These are phyloP conservation scores for Cisticola juncidis DNA, from an alignment of 2,113 vertebrate genomes.

Conservation along the genomic window DNA sequence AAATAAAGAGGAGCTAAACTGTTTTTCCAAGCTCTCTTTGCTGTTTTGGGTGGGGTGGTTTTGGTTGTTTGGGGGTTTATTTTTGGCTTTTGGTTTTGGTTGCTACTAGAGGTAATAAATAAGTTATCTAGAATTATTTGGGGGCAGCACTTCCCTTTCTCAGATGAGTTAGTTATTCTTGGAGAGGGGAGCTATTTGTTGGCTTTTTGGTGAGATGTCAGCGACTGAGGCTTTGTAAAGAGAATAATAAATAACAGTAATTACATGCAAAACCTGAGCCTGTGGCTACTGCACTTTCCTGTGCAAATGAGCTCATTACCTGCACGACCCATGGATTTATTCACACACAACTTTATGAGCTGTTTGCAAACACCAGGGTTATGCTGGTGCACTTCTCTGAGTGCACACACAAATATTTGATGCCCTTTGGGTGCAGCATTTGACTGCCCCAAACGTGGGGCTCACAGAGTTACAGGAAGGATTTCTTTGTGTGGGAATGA, in stretches of 20 bases:
- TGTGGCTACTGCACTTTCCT: background rate
- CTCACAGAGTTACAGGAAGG: background rate
- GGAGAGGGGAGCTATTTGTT: background rate
- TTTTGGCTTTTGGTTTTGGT: background rate
- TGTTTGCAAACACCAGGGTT: background rate
- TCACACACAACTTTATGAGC: background rate
- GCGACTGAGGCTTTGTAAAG: background rate
- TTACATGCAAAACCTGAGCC: conserved; percentile 10
- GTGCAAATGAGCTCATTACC: background rate
- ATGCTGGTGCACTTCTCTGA: background rate
- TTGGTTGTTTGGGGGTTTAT: background rate
- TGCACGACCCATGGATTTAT: background rate
- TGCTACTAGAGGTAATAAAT: background rate
- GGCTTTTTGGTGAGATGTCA: background rate
- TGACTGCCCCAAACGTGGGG: background rate
- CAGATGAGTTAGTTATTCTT: background rate
- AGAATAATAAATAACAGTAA: background rate
- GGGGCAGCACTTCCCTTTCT: background rate
- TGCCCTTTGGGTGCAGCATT: background rate
- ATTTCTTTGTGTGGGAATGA: background rate
- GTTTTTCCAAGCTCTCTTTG: background rate
- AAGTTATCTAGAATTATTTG: background rate
- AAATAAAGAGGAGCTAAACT: background rate
- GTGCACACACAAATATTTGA: background rate
- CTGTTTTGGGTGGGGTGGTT: background rate